A percentile compares a stretch with the other conserved stretches of the same genome.
phyloP scores from a whole-genome alignment of 2,888 invertebrate species.

The Cybosia mesomella region DNA sequence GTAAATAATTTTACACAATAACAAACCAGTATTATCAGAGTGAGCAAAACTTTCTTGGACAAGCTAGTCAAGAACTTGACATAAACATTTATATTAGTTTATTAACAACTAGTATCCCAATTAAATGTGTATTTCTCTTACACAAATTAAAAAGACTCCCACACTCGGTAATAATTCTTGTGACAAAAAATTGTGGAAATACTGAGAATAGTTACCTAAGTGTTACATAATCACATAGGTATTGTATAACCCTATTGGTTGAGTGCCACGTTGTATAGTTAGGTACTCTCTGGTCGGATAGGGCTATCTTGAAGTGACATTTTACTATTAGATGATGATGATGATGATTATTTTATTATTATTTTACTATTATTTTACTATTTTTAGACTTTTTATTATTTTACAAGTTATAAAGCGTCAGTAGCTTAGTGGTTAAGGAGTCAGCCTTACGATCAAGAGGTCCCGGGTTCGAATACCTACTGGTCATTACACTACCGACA shows the following conservation, averaged over 20 bases:
- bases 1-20: not conserved
- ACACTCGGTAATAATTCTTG: conserved; percentile 5
- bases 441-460: no score
- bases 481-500: no score
- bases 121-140: not conserved
- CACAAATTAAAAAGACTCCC: not conserved
- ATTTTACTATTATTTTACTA: no score
- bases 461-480: no score
- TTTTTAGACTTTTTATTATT: no score
- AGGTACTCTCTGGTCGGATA: not conserved
- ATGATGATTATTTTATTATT: no score
- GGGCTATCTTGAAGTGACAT: not conserved
- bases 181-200: not conserved
- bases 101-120: not conserved
- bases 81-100: not conserved
- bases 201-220: not conserved
- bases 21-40: not conserved
- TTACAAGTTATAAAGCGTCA: no score
- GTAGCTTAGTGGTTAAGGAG: no score
- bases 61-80: not conserved
- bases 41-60: not conserved
- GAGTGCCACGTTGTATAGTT: not conserved
- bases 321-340: no score
- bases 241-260: not conserved
- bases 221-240: not conserved